phyloP scores from a whole-genome alignment of 2,113 vertebrate species.

The Calcarius ornatus region DNA sequence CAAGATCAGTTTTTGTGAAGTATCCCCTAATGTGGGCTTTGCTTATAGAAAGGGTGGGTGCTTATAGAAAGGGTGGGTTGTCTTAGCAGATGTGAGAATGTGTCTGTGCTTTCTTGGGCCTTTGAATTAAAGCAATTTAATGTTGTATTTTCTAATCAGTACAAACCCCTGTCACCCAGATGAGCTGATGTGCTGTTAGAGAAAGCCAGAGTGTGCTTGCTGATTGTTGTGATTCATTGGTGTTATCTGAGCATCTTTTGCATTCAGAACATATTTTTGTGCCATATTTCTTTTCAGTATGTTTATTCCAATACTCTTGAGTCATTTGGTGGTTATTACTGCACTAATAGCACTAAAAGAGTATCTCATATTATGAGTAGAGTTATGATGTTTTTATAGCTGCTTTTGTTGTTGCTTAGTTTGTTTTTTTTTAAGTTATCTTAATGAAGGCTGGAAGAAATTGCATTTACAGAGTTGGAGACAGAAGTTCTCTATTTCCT shows the following conservation, averaged over 20 bases:
- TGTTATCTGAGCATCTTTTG: neutral
- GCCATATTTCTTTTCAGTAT: neutral
- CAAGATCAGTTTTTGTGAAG: neutral
- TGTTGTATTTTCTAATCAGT: neutral
- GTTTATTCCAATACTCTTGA: neutral
- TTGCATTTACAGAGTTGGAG: neutral
- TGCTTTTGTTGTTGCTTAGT: neutral
- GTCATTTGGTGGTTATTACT: neutral
- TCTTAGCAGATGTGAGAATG: neutral
- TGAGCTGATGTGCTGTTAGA: neutral
- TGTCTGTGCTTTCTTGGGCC: neutral
- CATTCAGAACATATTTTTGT: neutral
- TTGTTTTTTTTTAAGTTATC: neutral
- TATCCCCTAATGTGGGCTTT: neutral
- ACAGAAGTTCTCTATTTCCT: neutral
- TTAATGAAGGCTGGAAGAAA: neutral
- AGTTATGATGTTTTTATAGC: neutral
- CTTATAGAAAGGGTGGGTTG: neutral
- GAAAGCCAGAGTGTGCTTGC: neutral
- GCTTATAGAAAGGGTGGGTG: no score
- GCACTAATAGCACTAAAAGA: neutral
- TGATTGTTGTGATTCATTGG: neutral
- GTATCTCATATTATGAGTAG: neutral
- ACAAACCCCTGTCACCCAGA: neutral
- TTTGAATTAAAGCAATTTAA: neutral